Base-by-base conservation (phyloP, 2,888 invertebrate species). In the Busseola fusca region DNA sequence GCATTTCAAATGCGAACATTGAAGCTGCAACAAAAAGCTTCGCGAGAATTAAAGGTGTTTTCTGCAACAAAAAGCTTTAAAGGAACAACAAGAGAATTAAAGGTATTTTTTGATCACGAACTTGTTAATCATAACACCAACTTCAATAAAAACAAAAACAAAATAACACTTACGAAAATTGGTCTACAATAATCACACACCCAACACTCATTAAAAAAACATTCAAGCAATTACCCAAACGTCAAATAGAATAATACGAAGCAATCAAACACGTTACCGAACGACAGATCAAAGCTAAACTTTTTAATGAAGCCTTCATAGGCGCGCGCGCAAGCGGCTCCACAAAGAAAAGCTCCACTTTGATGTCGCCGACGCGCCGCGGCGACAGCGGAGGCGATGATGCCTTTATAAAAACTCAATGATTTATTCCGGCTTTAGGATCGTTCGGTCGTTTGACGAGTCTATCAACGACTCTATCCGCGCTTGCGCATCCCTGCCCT, bases 321-420 rank as follows among this genome's bases (percentile, higher is more conserved):
- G 90, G 86, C 90, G 90, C 90, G 89, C 89, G 90, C 89, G 84
- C 86, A 69, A 81, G 87, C 92, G 93, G 91, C 90, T 85, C 69
- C 42, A 87, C 91, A 93, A 93, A 93, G 93, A 80, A 81, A 76
- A 75, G 79, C 62, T 60, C 42, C 72, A 69, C 89, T 91, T 93
- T 93, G 93, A 91, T 84, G 88, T 88, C 75, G 88, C 93, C 91
- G 92, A 81, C 88, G 77, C 87, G 83, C 85, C 85, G 84, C 88
- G 88, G 89, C 91, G 94, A 93, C 93, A 93, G 91, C 88, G 83
- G 90, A 94, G 93, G 93, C 93, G 94, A 93, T 93, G 94, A 94
- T 90, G 91, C 92, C 90, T 93, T 91, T 93, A 94, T 94, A 95
- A 95, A 94, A 95, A 94, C 91, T 86, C 88, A 89, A 92, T 94